Conservation (phyloP, 1,140 invertebrate species). For the Paracyclopina nana region DNA sequence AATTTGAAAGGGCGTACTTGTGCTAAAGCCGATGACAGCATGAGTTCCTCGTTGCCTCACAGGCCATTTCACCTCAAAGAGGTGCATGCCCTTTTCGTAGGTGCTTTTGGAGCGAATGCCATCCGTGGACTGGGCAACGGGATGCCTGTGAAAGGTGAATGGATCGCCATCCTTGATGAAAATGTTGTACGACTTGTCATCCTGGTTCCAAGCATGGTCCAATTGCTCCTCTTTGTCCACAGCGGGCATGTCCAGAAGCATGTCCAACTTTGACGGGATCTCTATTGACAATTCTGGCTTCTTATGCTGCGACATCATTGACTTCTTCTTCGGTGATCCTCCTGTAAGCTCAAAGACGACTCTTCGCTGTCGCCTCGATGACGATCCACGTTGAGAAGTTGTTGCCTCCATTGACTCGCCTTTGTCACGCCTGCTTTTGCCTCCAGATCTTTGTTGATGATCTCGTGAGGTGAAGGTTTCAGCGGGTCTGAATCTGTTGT, state of each 20-base stretch:
- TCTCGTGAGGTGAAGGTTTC: too few species aligned
- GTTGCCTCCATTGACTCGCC: too few species aligned
- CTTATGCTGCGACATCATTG: too few species aligned
- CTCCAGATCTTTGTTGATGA: too few species aligned
- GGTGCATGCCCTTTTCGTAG: constrained; percentile 86
- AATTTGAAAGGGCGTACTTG: too few species aligned
- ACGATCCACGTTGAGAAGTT: too few species aligned
- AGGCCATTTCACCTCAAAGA: constrained; percentile 94
- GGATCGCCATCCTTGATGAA: constrained; percentile 98
- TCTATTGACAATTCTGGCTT: too few species aligned
- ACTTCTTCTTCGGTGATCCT: too few species aligned
- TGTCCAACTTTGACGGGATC: constrained; percentile 76
- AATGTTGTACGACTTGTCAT: constrained; percentile 92
- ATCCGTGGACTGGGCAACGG: constrained; percentile 96
- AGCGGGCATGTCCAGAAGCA: constrained; percentile 85
- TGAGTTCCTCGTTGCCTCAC: constrained; percentile 89
- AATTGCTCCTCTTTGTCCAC: constrained; percentile 64
- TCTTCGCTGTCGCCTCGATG: too few species aligned
- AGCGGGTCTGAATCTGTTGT: too few species aligned
- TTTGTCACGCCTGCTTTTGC: too few species aligned
- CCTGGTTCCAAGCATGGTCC: constrained; percentile 79
- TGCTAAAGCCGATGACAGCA: constrained; percentile 94
- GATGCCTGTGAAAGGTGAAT: constrained; percentile 94
- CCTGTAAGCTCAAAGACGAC: too few species aligned
- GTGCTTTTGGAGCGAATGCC: constrained; percentile 90